Conservation (phyloP, 2,888 invertebrate species). For the Hypercompe scribonia region DNA sequence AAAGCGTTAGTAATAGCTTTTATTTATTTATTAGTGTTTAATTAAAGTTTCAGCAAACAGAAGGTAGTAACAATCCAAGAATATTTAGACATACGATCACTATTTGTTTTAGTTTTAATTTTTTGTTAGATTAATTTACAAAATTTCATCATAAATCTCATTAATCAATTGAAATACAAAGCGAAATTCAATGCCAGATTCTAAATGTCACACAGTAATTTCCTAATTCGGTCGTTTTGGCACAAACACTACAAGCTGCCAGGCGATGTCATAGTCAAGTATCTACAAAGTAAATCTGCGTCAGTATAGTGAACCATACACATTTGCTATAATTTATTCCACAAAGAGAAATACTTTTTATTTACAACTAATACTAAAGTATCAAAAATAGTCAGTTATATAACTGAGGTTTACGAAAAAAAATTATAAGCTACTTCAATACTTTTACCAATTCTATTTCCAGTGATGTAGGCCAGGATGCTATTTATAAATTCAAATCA, state of each 20-base stretch:
- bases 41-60: no score
- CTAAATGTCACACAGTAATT: slow-evolving; percentile 33
- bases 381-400: background rate
- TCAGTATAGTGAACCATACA: slow-evolving; percentile 31
- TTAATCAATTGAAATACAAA: background rate
- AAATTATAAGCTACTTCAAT: background rate
- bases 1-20: no score
- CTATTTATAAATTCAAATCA: background rate
- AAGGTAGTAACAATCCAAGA: background rate
- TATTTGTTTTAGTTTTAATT: background rate
- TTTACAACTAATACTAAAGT: background rate
- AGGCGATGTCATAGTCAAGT: slow-evolving; percentile 41
- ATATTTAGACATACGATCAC: background rate
- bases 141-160: slow-evolving; percentile 1
- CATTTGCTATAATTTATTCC: background rate
- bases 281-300: slow-evolving; percentile 52
- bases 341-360: no score
- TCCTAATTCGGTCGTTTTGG: slow-evolving; percentile 50
- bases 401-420: background rate
- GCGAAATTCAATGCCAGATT: slow-evolving; percentile 13
- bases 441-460: background rate
- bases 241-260: slow-evolving; percentile 43
- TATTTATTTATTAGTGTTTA: no score
- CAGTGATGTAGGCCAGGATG: background rate
- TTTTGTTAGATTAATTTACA: background rate